Conservation (phyloP, 2,888 invertebrate species). For the Willowsia nigromaculata region DNA sequence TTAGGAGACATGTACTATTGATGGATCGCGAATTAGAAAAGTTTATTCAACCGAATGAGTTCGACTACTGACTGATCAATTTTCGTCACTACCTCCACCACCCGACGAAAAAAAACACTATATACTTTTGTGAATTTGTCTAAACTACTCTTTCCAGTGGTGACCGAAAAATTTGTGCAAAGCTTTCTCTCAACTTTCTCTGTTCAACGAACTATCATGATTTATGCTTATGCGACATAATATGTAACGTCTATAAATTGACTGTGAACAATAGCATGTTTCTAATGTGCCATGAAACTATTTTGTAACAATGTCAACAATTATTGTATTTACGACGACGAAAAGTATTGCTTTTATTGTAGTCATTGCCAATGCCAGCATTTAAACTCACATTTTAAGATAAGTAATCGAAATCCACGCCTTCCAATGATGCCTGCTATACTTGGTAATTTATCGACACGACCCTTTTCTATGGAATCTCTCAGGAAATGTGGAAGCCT, state of each 20-base stretch:
- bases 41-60: slow-evolving; percentile 45
- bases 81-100: background rate
- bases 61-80: slow-evolving; percentile 58
- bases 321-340: background rate
- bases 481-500: too few relatives aligned
- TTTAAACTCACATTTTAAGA: background rate
- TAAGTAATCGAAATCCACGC: too few relatives aligned
- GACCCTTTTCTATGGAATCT: too few relatives aligned
- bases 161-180: too few relatives aligned
- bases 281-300: background rate
- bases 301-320: background rate
- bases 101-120: background rate
- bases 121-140: too few relatives aligned
- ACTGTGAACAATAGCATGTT: too few relatives aligned
- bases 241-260: too few relatives aligned
- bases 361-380: background rate
- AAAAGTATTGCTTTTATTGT: background rate
- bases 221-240: too few relatives aligned
- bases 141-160: too few relatives aligned
- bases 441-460: too few relatives aligned
- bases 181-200: too few relatives aligned
- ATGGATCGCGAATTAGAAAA: slow-evolving; percentile 65
- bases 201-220: background rate
- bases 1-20: slow-evolving; percentile 51
- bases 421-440: too few relatives aligned